These are phyloP conservation scores for Dicrostonyx torquatus DNA, from an alignment of 2,797 vertebrate genomes.

Conservation along the genomic window DNA sequence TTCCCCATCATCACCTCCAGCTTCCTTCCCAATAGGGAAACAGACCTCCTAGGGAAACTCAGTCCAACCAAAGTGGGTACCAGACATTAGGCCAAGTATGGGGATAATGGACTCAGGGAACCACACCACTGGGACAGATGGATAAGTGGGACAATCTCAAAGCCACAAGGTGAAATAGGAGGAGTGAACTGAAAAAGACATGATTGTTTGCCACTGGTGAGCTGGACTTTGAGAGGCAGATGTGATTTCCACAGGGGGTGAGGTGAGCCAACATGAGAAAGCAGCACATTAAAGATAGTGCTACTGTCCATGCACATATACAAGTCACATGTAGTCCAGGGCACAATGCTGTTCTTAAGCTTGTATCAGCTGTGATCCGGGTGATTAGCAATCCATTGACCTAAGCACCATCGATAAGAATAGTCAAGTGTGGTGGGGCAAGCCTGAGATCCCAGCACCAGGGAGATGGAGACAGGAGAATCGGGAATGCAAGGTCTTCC, in stretches of 20 bases:
- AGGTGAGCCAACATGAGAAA: neutral
- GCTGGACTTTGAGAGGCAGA: neutral
- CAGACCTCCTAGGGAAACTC: constrained; percentile 18
- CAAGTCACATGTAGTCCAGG: neutral
- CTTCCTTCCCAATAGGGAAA: neutral
- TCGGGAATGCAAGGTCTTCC: neutral
- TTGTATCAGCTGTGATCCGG: neutral
- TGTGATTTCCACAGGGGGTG: neutral
- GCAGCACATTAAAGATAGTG: neutral
- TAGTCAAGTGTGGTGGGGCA: neutral
- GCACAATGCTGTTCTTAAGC: neutral
- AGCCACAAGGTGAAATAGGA: neutral
- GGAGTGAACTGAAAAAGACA: neutral
- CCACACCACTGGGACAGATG: neutral
- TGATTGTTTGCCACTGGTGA: neutral
- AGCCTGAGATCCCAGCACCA: neutral
- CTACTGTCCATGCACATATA: neutral
- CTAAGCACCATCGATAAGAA: neutral
- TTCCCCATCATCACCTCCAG: neutral
- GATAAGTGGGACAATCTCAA: neutral
- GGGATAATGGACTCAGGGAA: neutral
- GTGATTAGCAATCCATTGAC: neutral
- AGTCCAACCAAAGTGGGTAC: neutral
- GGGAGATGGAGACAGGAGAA: neutral
- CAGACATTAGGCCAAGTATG: neutral